Conservation (phyloP, 2,888 invertebrate genomes). For the Lymantria dispar region DNA sequence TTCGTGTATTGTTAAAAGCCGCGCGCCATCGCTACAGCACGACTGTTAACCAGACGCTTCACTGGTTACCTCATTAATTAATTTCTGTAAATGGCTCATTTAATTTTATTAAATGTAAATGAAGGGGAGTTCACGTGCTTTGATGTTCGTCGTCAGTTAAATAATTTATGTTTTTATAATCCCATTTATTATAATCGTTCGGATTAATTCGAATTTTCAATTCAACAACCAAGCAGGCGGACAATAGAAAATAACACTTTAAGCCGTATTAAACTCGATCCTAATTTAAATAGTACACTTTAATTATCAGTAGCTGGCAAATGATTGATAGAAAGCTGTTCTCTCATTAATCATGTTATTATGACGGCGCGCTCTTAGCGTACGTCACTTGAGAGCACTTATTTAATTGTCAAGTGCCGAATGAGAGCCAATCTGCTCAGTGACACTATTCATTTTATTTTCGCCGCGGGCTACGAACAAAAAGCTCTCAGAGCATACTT, state of each 20-base stretch:
- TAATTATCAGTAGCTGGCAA: slow-evolving; percentile 77
- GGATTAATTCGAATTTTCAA: slow-evolving; percentile 9
- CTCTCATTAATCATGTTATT: slow-evolving; percentile 72
- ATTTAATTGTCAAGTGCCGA: slow-evolving; percentile 80
- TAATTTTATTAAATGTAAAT: slow-evolving; percentile 82
- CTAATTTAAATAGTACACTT: slow-evolving; percentile 60
- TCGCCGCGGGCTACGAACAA: slow-evolving; percentile 69
- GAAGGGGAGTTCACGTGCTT: slow-evolving; percentile 65
- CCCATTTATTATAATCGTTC: slow-evolving; percentile 25
- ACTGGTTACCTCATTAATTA: slow-evolving; percentile 79
- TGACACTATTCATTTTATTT: slow-evolving; percentile 78
- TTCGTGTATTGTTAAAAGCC: slow-evolving; percentile 47
- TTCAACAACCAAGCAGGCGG: slow-evolving; percentile 7
- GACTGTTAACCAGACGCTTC: slow-evolving; percentile 67
- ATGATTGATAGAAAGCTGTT: slow-evolving; percentile 70
- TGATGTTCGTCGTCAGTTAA: slow-evolving; percentile 46
- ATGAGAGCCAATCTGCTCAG: slow-evolving; percentile 78
- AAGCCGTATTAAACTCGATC: slow-evolving; percentile 42
- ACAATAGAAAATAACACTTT: slow-evolving; percentile 27
- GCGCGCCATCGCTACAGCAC: slow-evolving; percentile 25
- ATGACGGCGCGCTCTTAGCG: slow-evolving; percentile 66
- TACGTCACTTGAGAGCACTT: slow-evolving; percentile 71
- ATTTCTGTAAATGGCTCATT: slow-evolving; percentile 81
- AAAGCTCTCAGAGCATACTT: slow-evolving; percentile 72
- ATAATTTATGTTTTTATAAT: slow-evolving; percentile 44